Base-by-base conservation (phyloP, 53 echinoderm and acorn worm species). In the Antedon mediterranea region DNA sequence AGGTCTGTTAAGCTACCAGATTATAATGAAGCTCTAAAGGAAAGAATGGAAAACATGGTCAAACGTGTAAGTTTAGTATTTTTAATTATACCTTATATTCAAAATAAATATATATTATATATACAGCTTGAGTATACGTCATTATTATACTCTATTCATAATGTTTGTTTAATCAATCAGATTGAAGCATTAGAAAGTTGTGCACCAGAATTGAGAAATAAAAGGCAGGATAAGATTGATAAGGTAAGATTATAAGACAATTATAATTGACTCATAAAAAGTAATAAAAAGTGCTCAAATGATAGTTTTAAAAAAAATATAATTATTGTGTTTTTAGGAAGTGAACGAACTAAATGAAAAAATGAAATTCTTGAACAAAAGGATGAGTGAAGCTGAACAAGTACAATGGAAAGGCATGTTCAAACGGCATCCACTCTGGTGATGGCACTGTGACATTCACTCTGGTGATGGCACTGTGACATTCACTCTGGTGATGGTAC, bases 401-500 rank as follows among this genome's bases (percentile, higher is more conserved):
- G 83, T 87, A 4, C 87, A 95, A 73, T 95, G 97, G 97, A 89
- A 95, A 82, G 97, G 97, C 27, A 95, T 95, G 97, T 95, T 95
- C 78, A 95, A 89, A 74, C 87, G 88, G 71, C 97, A 95, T 79
- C 97, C 97, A 26, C 73, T 95, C 42, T 95, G 97, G 97, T 95
- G 85, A 83, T 44, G 78, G 3, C 1, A 23, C 23, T 11, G 57
- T 11, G 57, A 57, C 57, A 57, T 37, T 37, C 37, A 37, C 11
- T 37, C n/a, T n/a, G n/a, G n/a, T n/a, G n/a, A n/a, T 44, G 78
- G 3, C 1, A 23, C 23, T 11, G 57, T 11, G 57, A 57, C 57
- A 57, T 37, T 37, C 37, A 37, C 11, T 37, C n/a, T n/a, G n/a
- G n/a, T n/a, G n/a, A n/a, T 44, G 78, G 3, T 1, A 23, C 23